Conservation (phyloP, 2,113 vertebrate genomes). For the Ptyas mucosa region DNA sequence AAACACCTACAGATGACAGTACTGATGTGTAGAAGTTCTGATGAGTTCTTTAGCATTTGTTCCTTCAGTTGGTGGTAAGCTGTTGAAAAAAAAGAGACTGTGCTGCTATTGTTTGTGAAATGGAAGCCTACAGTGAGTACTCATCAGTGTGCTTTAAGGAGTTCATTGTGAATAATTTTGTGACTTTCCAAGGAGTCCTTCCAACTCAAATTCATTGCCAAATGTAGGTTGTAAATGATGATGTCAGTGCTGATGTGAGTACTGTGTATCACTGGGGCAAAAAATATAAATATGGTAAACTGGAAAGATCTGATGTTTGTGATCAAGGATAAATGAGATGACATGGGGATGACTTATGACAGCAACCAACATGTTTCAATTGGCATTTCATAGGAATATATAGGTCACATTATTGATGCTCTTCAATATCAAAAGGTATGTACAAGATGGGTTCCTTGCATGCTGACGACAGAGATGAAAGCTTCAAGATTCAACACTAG, state of each 20-base stretch:
- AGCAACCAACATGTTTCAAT: not conserved
- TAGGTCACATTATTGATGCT: not conserved
- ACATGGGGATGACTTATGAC: not conserved
- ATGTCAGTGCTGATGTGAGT: not conserved
- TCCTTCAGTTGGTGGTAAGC: not conserved
- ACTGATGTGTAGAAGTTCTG: not conserved
- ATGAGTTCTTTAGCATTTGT: not conserved
- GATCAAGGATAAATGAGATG: not conserved
- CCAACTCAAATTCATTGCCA: not conserved
- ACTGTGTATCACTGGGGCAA: not conserved
- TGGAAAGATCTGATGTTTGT: not conserved
- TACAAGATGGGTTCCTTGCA: not conserved
- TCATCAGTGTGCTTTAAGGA: not conserved
- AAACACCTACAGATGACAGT: not conserved
- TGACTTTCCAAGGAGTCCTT: not conserved
- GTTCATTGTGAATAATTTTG: not conserved
- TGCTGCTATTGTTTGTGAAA: not conserved
- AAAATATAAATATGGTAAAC: not conserved
- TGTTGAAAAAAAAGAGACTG: not conserved
- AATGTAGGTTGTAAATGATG: not conserved
- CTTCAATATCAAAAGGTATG: not conserved
- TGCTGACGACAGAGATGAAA: not conserved
- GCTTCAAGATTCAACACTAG: not conserved
- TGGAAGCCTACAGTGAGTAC: not conserved
- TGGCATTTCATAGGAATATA: not conserved